Base-by-base conservation (phyloP, 2,888 invertebrate genomes). In the Pseudanteris insignis region DNA sequence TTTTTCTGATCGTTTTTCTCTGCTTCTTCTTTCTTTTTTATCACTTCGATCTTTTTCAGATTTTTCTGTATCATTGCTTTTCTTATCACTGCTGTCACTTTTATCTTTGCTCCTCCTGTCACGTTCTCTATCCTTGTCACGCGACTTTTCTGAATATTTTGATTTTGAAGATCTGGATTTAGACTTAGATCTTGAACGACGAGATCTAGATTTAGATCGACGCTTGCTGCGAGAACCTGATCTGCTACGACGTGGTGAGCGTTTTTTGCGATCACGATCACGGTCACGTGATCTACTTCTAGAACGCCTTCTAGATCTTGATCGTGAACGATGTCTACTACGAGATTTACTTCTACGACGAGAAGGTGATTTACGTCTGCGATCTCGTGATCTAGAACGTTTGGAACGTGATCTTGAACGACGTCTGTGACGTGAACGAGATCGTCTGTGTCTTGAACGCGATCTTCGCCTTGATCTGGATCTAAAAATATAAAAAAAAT, bases 211-310 rank as follows among this genome's bases (percentile, higher is more conserved):
- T 15, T 80, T 84, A 0, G 86, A 84, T 63, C 86, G 83, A 62
- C 86, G 83, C 65, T 86, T 86, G 66, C 85, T 86, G 1, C 85
- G 78, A 1, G 82, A 81, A 8, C 18, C 18, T 2, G 83, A 82
- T 8, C 80, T 75, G 43, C 78, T 79, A 18, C 70, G 70, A 57
- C 72, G 70, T 1, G 71, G 70, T 0, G 77, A 73, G 18, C 71
- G 70, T 64, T 73, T 76, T 57, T 75, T 78, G n/a, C 57, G 57
- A 25, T 63, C 63, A 2, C 44, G 47, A 25, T 63, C 63, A 1
- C 43, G 41, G 12, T 55, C 55, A 9, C 62, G 55, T 0, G 63
- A 63, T 2, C 63, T 18, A 13, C 63, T 63, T n/a, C 67, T 54
- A 0, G 81, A 77, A 55, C 81, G 78, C 15, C 81, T 71, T 8